Conservation (phyloP, 2,113 vertebrate species). For the Synchiropus splendidus region DNA sequence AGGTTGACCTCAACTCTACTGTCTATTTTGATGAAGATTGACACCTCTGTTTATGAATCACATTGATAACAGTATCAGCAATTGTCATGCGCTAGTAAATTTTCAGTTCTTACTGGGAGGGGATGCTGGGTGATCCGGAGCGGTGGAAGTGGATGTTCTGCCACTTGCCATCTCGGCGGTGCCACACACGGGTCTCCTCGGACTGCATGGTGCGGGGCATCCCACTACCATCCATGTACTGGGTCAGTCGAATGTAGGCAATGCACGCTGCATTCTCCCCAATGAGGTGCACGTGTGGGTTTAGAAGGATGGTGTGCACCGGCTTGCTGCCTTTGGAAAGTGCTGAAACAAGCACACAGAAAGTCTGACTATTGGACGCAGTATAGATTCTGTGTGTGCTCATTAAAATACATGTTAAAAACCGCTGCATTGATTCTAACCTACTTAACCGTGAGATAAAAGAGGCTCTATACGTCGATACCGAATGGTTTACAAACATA, state of each 20-base stretch:
- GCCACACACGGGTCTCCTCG: conserved; percentile 95
- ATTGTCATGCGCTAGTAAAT: no score
- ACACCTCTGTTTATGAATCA: no score
- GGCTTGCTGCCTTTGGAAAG: conserved; percentile 93
- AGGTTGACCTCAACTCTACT: no score
- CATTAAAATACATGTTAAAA: no score
- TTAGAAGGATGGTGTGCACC: conserved; percentile 94
- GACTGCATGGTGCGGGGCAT: conserved; percentile 97
- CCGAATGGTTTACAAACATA: no score
- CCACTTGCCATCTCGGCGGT: conserved; percentile 95
- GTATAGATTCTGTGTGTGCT: no score
- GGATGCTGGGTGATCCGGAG: conserved; percentile 88
- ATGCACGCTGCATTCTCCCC: conserved; percentile 94
- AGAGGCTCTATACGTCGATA: no score
- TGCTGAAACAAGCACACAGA: conserved; percentile 57
- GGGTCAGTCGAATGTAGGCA: conserved; percentile 90
- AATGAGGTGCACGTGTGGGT: conserved; percentile 92
- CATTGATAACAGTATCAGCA: no score
- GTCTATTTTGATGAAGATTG: no score
- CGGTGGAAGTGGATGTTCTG: conserved; percentile 98
- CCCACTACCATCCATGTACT: conserved; percentile 85
- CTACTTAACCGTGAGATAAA: no score
- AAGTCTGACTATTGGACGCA: not conserved
- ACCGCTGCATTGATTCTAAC: no score
- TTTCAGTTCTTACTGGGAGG: conserved; percentile 76